Evolutionary conservation across 2,888 invertebrate species (phyloP), one percentile per base, ranked within the genome.

Genomic region (Exocentrus adspersus): DNA sequence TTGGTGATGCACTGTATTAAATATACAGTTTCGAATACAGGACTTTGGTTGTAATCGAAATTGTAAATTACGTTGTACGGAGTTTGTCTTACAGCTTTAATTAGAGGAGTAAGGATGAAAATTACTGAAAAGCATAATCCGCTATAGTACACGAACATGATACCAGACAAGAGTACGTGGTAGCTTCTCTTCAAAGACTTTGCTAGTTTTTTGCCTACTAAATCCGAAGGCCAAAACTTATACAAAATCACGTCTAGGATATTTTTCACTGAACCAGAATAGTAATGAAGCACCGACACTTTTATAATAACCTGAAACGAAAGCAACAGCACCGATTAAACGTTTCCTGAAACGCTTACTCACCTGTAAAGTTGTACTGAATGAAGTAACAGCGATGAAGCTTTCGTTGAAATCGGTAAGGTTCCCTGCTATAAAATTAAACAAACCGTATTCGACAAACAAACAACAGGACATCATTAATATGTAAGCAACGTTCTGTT

Each of bases 1-100:
- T 60, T 62, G 4, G 59, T 56, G 19, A 66, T 21, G 24, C 56
- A 42, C 7, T 67, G 64, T 10, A 62, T 1, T 7, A 64, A 24
- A n/a, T 67, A 66, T 14, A 62, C 50, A 9, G 66, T 45, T 57
- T 69, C 62, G 30, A 66, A 69, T 24, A 53, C 19, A 12, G 71
- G 71, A 48, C 37, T 64, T 16, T 2, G 9, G 12, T 14, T 63
- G 32, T 60, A 61, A 37, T 67, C 67, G 20, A 67, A 70, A 3
- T 63, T 61, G 41, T 69, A 70, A 12, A 64, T 24, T 2, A 62
- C 54, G 42, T 52, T 63, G 43, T 64, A 68, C 1, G 68, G 70
- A 1, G 67, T 21, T 54, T 62, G 58, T 24, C 62, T 54, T 5
- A 28, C 21, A 37, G 16, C 32, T 19, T 37, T 24, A 3, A 68